These are phyloP conservation scores for Perca flavescens DNA, from an alignment of 2,113 vertebrate genomes.

Conservation along the genomic window DNA sequence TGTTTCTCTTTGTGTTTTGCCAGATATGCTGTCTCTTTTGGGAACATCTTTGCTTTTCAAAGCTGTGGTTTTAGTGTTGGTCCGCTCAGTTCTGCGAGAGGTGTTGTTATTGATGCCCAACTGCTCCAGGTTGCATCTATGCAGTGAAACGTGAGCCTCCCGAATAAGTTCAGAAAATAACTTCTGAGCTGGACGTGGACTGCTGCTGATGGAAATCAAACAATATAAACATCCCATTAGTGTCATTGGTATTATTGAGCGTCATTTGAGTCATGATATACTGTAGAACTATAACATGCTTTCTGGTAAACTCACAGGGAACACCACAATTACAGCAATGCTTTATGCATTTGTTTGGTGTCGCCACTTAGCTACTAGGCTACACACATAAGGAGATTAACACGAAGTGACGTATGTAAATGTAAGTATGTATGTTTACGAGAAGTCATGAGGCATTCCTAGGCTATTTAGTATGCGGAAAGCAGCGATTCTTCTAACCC, in stretches of 20 bases:
- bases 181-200: conserved; percentile 62
- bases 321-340: background rate
- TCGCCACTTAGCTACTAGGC: background rate
- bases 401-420: too few species aligned
- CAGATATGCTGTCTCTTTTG: background rate
- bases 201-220: conserved; percentile 56
- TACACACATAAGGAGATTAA: too few species aligned
- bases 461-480: too few species aligned
- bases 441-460: too few species aligned
- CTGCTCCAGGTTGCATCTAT: conserved; percentile 69
- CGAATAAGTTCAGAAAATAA: conserved; percentile 77
- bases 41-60: background rate
- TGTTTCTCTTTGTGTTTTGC: background rate
- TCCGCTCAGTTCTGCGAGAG: conserved; percentile 10
- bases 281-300: too few species aligned
- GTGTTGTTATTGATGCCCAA: background rate
- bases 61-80: conserved; percentile 11
- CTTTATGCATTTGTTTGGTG: background rate
- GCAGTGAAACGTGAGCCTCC: conserved; percentile 78
- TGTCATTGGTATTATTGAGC: background rate
- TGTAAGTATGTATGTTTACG: too few species aligned
- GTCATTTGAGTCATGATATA: background rate
- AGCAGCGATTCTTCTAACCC: too few species aligned
- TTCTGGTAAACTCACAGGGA: background rate
- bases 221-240: conserved; percentile 24